Percentiles rank a stretch among this genome's conserved stretches.
phyloP scores from a whole-genome alignment of 1,140 invertebrate genomes.

The Aphis gossypii region DNA sequence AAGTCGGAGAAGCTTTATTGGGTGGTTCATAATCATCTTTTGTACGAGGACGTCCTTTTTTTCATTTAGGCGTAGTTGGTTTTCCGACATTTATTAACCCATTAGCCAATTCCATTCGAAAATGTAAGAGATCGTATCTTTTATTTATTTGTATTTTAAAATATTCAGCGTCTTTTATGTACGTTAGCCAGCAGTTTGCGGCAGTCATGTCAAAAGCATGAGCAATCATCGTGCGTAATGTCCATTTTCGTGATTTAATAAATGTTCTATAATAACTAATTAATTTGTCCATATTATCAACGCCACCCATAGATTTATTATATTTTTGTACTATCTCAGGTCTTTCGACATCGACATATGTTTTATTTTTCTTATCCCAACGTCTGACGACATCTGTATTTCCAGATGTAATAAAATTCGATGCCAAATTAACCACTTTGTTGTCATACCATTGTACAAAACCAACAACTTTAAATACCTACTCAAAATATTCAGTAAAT shows the following conservation, averaged over 20 bases:
- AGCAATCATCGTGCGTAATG: neutral
- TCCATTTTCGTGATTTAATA: slow-evolving; percentile 17
- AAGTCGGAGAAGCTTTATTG: too few species aligned
- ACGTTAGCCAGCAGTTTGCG: neutral
- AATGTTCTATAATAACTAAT: slow-evolving; percentile 12
- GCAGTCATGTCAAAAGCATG: neutral
- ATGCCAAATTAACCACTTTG: too few species aligned
- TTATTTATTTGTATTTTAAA: neutral
- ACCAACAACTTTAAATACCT: too few species aligned
- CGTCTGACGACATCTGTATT: neutral
- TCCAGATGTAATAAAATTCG: neutral
- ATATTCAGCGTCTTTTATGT: neutral
- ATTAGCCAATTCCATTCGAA: too few species aligned
- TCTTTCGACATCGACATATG: slow-evolving; percentile 4
- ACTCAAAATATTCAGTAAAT: too few species aligned
- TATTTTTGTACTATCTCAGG: neutral
- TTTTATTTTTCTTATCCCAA: slow-evolving; percentile 14
- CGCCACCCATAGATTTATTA: neutral
- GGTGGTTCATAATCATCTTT: too few species aligned
- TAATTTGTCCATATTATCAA: neutral
- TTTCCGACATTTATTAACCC: too few species aligned
- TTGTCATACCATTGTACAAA: too few species aligned
- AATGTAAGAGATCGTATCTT: too few species aligned
- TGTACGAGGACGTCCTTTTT: too few species aligned
- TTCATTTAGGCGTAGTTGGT: too few species aligned